These are phyloP conservation scores for Ateles fusciceps DNA, from an alignment of 2,797 vertebrate genomes.

Conservation along the genomic window DNA sequence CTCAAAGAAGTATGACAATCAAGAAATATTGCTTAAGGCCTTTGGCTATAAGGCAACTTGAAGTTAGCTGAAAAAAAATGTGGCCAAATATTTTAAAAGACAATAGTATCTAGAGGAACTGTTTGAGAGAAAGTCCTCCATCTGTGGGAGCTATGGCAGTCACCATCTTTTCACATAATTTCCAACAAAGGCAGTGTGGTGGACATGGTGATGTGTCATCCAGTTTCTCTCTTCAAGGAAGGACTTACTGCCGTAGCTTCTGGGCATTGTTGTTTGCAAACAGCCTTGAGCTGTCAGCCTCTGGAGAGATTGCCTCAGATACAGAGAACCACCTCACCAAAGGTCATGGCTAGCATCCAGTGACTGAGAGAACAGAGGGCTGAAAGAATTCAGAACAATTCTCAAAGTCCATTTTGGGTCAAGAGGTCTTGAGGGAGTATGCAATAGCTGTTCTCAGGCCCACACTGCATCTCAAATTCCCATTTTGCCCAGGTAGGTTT, in stretches of 20 bases:
- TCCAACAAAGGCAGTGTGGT: neutral
- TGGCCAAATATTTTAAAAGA: neutral
- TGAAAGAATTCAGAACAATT: neutral
- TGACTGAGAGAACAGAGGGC: neutral
- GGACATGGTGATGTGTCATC: neutral
- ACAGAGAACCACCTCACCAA: neutral
- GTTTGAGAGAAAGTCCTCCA: neutral
- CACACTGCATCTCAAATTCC: no score
- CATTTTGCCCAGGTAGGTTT: neutral
- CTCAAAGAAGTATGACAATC: neutral
- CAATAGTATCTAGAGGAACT: neutral
- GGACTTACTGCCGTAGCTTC: neutral
- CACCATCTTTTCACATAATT: neutral
- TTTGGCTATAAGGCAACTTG: neutral
- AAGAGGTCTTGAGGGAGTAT: neutral
- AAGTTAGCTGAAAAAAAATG: neutral
- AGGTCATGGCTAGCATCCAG: neutral
- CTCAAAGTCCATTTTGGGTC: neutral
- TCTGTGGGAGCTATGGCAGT: neutral
- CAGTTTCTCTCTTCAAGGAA: neutral
- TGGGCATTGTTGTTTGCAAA: neutral
- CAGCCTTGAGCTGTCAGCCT: neutral
- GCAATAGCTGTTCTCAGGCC: neutral
- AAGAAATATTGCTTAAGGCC: neutral
- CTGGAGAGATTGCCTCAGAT: neutral